phyloP scores from a whole-genome alignment of 2,888 invertebrate species.

The Caenorhabditis drosophilae region DNA sequence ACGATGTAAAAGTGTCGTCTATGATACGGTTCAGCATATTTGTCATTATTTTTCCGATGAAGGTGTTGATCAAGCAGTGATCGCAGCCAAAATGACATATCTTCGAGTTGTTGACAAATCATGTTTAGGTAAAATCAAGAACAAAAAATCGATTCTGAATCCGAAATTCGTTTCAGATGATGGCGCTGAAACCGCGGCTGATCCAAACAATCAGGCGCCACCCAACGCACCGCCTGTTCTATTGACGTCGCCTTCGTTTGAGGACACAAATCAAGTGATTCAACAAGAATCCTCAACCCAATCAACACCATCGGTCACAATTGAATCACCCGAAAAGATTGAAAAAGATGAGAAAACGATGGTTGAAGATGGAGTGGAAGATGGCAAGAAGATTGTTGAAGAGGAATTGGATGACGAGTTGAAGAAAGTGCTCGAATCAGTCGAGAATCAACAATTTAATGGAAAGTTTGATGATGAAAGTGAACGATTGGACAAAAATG shows the following conservation, averaged over 20 bases:
- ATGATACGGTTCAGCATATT: slow-evolving; percentile 62
- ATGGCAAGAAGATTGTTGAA: slow-evolving; percentile 15
- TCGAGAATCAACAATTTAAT: slow-evolving; percentile 24
- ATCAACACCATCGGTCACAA: background rate
- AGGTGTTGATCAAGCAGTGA: slow-evolving; percentile 51
- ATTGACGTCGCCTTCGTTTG: slow-evolving; percentile 14
- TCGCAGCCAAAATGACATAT: slow-evolving; percentile 62
- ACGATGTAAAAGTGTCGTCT: slow-evolving; percentile 65
- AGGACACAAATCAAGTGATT: slow-evolving; percentile 7
- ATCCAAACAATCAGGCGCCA: slow-evolving; percentile 16
- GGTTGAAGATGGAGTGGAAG: slow-evolving; percentile 5
- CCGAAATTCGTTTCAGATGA: slow-evolving; percentile 24
- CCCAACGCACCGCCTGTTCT: slow-evolving; percentile 25
- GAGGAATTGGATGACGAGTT: slow-evolving; percentile 28
- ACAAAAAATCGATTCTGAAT: no score
- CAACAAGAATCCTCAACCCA: slow-evolving; percentile 20
- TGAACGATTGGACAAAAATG: slow-evolving; percentile 25
- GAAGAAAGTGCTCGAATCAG: slow-evolving; percentile 25
- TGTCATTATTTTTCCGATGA: slow-evolving; percentile 65
- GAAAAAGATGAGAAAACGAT: background rate
- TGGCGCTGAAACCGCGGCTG: slow-evolving; percentile 18
- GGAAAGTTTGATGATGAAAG: slow-evolving; percentile 29
- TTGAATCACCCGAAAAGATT: background rate
- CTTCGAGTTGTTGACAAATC: slow-evolving; percentile 57
- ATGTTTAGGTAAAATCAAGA: slow-evolving; percentile 65